Evolutionary conservation across 2,888 invertebrate genomes (phyloP), one percentile per base, ranked within the genome.

Genomic region (Pammene aurita): DNA sequence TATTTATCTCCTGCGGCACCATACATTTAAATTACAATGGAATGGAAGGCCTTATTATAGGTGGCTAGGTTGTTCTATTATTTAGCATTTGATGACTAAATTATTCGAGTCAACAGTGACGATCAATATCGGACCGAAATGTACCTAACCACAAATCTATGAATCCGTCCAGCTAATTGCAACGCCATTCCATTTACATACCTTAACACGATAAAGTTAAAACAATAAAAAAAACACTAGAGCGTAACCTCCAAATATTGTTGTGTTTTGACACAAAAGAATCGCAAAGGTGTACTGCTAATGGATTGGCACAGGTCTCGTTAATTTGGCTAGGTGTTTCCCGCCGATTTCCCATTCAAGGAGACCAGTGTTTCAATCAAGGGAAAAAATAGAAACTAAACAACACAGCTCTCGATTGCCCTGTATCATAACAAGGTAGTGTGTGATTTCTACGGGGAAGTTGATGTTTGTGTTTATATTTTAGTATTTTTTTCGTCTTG

Each of bases 361-460:
- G 73, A 77, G 79, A 77, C 78, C 81, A 81, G 81, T 84, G 81
- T 87, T 87, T 86, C 85, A 87, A 85, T 86, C 84, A 85, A 81
- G 80, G 77, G 79, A 75, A 74, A 75, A 80, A 82, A 80, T 76
- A 74, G 72, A 78, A 82, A 79, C 76, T 74, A 76, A 79, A 79
- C 76, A 79, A 78, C 69, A 75, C 66, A 72, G 77, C 71, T 54
- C 61, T 26, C 44, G 62, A 46, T 70, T 58, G 46, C 54, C 58
- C 18, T 42, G 64, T 64, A 54, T 52, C 50, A 68, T 58, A 66
- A 61, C 55, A 46, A 26, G 56, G 35, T 26, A 61, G 13, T 2
- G 26, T 13, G n/a, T 44, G 5, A 41, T 38, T 41, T 26, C 16
- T 34, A 34, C 38, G 26, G 46, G 7, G 26, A 61, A 35, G 35